phyloP scores from a whole-genome alignment of 2,888 invertebrate genomes.

The Gari tellinella region DNA sequence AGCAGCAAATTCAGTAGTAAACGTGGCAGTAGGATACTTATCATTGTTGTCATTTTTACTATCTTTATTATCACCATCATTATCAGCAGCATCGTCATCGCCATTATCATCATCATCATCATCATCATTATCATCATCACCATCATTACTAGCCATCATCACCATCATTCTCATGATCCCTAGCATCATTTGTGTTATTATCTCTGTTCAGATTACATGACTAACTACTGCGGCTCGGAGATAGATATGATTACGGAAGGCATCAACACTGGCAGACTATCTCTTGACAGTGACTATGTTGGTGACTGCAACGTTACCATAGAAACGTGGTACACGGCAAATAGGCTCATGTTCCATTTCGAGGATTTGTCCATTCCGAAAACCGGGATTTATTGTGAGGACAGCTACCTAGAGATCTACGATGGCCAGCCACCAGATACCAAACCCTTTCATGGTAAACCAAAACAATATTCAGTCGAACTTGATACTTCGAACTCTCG shows the following conservation, averaged over 20 bases:
- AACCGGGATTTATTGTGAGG: constrained; percentile 3
- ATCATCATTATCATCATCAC: no score
- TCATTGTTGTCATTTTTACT: no score
- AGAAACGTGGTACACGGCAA: constrained; percentile 21
- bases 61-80: no score
- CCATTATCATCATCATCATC: no score
- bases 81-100: no score
- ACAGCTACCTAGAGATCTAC: constrained; percentile 26
- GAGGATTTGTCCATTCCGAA: constrained; percentile 23
- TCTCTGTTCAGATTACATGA: constrained; percentile 30
- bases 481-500: no score
- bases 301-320: constrained; percentile 47
- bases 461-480: no score
- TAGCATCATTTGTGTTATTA: background rate
- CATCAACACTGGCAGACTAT: constrained; percentile 20
- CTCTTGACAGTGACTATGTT: constrained; percentile 9
- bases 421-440: constrained; percentile 9
- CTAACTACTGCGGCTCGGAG: constrained; percentile 18
- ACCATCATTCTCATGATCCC: background rate
- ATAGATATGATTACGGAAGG: constrained; percentile 28
- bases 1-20: no score
- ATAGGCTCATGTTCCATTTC: constrained; percentile 31
- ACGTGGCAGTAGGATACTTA: no score
- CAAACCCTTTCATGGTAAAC: constrained; percentile 15
- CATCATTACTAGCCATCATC: no score